Base-by-base conservation (phyloP, 2,888 invertebrate genomes). In the Andricus curvator region DNA sequence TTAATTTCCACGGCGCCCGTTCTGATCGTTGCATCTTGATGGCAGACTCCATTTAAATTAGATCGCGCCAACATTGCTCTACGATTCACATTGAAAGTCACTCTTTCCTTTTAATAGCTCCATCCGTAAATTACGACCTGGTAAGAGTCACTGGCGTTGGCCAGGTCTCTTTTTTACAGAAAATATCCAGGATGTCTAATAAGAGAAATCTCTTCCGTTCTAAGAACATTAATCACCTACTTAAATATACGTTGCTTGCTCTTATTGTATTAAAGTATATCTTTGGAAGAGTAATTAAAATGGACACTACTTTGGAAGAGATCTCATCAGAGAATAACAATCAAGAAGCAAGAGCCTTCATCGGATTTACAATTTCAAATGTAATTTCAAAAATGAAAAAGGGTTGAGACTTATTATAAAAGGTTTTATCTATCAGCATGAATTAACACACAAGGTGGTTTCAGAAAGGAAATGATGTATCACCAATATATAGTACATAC, bases 1-100 rank as follows among this genome's bases (percentile, higher is more conserved):
- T 90, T 91, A 90, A 91, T 91, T 90, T 89, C 84, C 81, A 83
- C 85, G 89, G 88, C 89, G 87, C 88, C 88, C 85, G 84, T 86
- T 85, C 85, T 84, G 80, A 81, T 81, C 82, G 83, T 82, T 85
- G 84, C 83, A 83, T 84, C 85, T 85, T 84, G 83, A 78, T 83
- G 78, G 81, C 85, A 84, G 85, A 84, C 88, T 89, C 86, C 86
- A 88, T 91, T 91, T 89, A 89, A 90, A 91, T 90, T 89, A 89
- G 88, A 90, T 89, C 88, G 87, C 83, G 85, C 85, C 84, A 82
- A 81, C 81, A 74, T 78, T 81, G 68, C 78, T 51, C 74, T 80
- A 83, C 84, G 84, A 78, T 83, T 80, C 80, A 66, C 74, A 76
- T 76, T 82, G 68, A 67, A 79, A 79, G 76, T 77, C 77, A 76